Conservation (phyloP, 2,113 vertebrate genomes). For the Myotis lucifugus region DNA sequence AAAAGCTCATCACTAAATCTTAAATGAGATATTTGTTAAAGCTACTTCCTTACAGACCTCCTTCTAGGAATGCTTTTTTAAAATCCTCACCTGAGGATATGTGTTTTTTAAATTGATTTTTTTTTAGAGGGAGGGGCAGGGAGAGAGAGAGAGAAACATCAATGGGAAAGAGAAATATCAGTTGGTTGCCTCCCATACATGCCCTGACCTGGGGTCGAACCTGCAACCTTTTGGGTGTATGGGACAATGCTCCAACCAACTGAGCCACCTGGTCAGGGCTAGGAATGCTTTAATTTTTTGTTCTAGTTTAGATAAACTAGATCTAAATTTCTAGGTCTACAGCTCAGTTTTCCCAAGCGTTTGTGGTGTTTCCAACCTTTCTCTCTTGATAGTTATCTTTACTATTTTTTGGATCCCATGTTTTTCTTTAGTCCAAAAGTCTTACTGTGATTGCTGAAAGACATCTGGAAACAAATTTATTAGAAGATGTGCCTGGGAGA, state of each 20-base stretch:
- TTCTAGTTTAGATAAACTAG: background rate
- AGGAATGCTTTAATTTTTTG: background rate
- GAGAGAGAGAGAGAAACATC: background rate
- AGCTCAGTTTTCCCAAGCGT: background rate
- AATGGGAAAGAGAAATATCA: background rate
- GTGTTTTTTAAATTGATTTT: background rate
- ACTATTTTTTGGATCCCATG: background rate
- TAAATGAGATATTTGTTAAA: background rate
- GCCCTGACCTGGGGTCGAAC: background rate
- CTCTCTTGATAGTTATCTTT: background rate
- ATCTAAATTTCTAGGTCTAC: background rate
- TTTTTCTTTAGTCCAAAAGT: background rate
- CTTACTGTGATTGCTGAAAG: background rate
- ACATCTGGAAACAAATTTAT: background rate
- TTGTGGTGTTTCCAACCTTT: background rate
- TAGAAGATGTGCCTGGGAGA: background rate
- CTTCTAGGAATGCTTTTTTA: background rate
- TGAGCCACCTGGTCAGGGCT: background rate
- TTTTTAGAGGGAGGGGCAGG: background rate
- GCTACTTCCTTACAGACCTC: background rate
- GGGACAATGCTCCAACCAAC: background rate
- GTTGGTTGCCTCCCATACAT: background rate
- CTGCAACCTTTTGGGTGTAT: background rate
- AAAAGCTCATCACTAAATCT: background rate
- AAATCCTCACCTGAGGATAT: background rate